Evolutionary conservation across 2,888 invertebrate species (phyloP).

Genomic region (Eristalinus aeneus): DNA sequence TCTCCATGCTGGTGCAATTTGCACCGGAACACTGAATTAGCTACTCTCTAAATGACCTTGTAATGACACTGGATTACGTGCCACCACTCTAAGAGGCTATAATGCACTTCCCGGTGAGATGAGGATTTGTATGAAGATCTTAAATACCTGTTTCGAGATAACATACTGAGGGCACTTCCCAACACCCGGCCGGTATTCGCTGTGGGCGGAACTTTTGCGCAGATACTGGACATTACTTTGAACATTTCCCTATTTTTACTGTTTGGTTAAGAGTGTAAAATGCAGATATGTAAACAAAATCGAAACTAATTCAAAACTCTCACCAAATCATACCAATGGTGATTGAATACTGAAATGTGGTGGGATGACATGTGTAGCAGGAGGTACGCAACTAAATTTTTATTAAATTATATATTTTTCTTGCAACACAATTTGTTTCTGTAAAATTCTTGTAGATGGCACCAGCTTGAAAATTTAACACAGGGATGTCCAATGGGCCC

Average conservation of each 20-base stretch:
- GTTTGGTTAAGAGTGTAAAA: not conserved
- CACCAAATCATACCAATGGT: not conserved
- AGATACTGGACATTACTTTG: constrained; percentile 72
- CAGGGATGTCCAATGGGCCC: not conserved
- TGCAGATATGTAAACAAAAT: not conserved
- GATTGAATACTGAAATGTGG: not conserved
- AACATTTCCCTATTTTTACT: not conserved
- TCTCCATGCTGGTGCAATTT: constrained; percentile 4
- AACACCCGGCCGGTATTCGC: constrained; percentile 70
- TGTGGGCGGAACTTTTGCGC: constrained; percentile 61
- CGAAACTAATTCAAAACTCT: not conserved
- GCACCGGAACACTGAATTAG: constrained; percentile 28
- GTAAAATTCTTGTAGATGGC: not conserved
- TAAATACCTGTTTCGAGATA: constrained; percentile 72
- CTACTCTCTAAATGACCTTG: constrained; percentile 42
- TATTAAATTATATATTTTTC: not conserved
- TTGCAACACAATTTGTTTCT: not conserved
- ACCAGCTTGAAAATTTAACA: no score
- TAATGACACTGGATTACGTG: constrained; percentile 39
- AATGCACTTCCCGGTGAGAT: not conserved
- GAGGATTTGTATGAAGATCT: not conserved
- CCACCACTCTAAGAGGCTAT: not conserved
- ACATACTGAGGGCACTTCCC: constrained; percentile 61
- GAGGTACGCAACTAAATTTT: not conserved
- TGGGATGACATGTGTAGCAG: not conserved